A percentile compares a stretch with the other conserved stretches of the same genome.
phyloP scores from a whole-genome alignment of 2,797 vertebrate species.

The Rhynchotus rufescens region DNA sequence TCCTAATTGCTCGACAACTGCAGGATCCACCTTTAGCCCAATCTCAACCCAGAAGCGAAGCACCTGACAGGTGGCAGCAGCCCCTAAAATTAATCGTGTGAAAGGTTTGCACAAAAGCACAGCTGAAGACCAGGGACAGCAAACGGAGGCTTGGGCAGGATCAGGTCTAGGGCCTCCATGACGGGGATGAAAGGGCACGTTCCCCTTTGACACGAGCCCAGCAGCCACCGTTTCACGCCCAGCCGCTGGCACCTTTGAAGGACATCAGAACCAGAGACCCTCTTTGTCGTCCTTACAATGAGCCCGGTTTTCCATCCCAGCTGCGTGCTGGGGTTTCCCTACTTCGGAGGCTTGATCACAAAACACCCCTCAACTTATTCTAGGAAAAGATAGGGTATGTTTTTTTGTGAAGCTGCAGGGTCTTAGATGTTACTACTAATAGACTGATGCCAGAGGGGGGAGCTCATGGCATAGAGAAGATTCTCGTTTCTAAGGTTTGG shows the following conservation, averaged over 20 bases:
- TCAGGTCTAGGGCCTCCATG: background rate
- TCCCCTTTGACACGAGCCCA: conserved; percentile 42
- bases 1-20: background rate
- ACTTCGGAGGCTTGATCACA: background rate
- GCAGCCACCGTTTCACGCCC: conserved; percentile 33
- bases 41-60: background rate
- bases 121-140: background rate
- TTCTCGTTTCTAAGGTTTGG: conserved; percentile 7
- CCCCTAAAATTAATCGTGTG: background rate
- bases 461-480: conserved; percentile 81
- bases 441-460: conserved; percentile 79
- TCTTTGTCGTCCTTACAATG: background rate
- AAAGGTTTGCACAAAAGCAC: background rate
- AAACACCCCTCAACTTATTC: background rate
- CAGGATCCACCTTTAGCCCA: background rate
- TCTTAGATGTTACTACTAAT: background rate
- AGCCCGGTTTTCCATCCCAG: background rate
- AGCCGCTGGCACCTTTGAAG: background rate
- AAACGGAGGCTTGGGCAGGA: fast-evolving
- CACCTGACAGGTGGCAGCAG: background rate
- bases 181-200: background rate
- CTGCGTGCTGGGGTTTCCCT: background rate
- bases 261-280: background rate
- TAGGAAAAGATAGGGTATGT: background rate
- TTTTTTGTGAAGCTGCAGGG: background rate